Percentiles rank a stretch among this genome's conserved stretches.
phyloP scores from a whole-genome alignment of 2,797 vertebrate species.

The Margarornis squamiger region DNA sequence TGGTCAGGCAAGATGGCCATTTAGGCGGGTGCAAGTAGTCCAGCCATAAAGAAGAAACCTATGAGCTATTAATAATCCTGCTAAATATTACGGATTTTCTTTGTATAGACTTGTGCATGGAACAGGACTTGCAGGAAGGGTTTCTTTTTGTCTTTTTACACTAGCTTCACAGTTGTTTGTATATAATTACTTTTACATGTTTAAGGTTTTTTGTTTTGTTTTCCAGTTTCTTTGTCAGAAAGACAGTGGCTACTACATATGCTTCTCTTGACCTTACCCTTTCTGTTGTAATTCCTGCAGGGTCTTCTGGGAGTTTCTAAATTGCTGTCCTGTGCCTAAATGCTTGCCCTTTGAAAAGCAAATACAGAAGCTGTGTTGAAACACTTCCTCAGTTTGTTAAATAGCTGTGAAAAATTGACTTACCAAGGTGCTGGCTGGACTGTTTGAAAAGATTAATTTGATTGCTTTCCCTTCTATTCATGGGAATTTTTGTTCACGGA shows the following conservation, averaged over 20 bases:
- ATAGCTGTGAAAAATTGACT: background rate
- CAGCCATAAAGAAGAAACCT: background rate
- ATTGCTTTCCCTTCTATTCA: background rate
- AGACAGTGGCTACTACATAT: background rate
- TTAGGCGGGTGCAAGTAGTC: background rate
- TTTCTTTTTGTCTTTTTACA: background rate
- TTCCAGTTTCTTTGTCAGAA: background rate
- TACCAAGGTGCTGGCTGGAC: background rate
- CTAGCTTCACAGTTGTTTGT: background rate
- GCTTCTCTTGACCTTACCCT: background rate
- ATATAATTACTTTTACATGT: background rate
- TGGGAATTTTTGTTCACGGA: background rate
- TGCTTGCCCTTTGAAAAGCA: background rate
- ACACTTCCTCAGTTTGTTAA: background rate
- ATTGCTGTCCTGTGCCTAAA: background rate
- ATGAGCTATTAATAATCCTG: background rate
- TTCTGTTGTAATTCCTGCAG: background rate
- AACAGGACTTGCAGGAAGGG: background rate
- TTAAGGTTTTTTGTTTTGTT: background rate
- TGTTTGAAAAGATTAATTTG: background rate
- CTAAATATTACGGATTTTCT: background rate
- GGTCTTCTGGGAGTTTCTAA: background rate
- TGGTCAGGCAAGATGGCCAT: background rate
- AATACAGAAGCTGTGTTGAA: background rate
- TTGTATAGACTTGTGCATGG: background rate